Evolutionary conservation across 2,113 vertebrate genomes (phyloP), one percentile per base, ranked within the genome.

Genomic region (Perognathus longimembris): DNA sequence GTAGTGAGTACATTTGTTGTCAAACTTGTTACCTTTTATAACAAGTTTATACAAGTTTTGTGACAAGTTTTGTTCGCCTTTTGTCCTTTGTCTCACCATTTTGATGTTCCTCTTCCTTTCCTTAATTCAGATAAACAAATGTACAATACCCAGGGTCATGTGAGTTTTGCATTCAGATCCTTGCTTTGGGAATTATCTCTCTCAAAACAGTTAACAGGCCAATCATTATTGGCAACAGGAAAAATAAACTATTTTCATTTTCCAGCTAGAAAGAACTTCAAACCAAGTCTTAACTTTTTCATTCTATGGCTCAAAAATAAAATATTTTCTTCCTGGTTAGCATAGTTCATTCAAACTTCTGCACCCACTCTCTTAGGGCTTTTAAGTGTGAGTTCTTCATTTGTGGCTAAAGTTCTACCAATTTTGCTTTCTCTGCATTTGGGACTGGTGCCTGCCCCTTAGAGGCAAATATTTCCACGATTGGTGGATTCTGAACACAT

Each of bases 201-300:
- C 50, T 90, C 36, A 80, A 59, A 84, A 90, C 66, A 84, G 45
- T 67, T 94, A 79, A 86, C 71, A 71, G 61, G 14, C 42, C 57
- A 93, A 76, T 38, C 36, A 61, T 75, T 84, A 89, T 91, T 84
- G 92, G 67, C 38, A 81, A 81, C 89, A 87, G 79, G 21, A 74
- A 95, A 95, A 87, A 76, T 40, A 88, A 95, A 82, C 75, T 71
- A 11, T 40, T 30, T 79, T 90, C 2, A 71, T 28, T n/a, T 22
- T 18, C 20, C 17, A 91, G 8, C 11, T 45, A 77, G 34, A 36
- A 45, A 69, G 79, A 4, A n/a, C 80, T 95, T 90, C 18, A 54
- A 81, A 26, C n/a, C 36, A 96, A 93, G 87, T 61, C 36, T 8
- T 34, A 28, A 24, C 69, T 92, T 89, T 15, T n/a, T 94, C 6